Conservation (phyloP, 2,888 invertebrate genomes). For the Aphrophora alni region DNA sequence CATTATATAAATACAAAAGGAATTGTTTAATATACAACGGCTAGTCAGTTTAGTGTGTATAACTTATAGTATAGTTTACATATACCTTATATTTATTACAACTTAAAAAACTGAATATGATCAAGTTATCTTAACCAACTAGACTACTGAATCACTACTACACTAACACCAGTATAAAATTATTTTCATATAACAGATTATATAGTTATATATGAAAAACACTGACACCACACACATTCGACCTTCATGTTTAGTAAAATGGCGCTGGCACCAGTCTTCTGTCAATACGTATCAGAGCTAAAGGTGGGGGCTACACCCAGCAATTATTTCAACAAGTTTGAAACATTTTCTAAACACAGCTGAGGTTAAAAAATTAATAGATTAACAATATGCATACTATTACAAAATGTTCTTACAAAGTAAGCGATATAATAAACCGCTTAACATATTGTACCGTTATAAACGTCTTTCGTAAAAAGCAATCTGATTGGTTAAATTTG, state of each 20-base stretch:
- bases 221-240: not conserved
- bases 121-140: not conserved
- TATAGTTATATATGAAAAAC: slow-evolving; percentile 1
- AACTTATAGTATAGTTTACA: not conserved
- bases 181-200: not conserved
- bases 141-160: not conserved
- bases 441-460: too few species aligned
- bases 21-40: not conserved
- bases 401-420: too few species aligned
- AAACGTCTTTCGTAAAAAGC: too few species aligned
- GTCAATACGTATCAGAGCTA: too few species aligned
- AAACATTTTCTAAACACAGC: too few species aligned
- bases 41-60: not conserved
- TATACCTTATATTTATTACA: not conserved
- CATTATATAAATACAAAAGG: not conserved
- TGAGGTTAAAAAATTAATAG: too few species aligned
- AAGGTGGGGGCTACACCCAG: too few species aligned
- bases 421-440: too few species aligned
- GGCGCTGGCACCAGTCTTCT: too few species aligned
- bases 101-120: not conserved
- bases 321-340: too few species aligned
- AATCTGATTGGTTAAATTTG: too few species aligned
- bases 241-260: not conserved
- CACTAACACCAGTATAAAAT: not conserved
- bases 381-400: too few species aligned